Conservation (phyloP, 2,888 invertebrate species). For the Drosophila infuscata region DNA sequence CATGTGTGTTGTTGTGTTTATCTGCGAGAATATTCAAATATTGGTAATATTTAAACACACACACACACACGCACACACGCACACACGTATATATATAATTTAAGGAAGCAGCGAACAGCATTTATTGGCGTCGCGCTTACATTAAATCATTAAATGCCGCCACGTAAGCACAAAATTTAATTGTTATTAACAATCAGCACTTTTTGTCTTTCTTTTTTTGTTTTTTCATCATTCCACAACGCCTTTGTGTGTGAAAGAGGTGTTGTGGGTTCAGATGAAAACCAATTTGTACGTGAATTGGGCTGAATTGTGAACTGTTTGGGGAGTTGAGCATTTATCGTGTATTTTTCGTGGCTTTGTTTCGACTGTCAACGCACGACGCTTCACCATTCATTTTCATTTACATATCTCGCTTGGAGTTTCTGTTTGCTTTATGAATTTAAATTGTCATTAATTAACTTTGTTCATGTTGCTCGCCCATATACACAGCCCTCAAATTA, state of each 20-base stretch:
- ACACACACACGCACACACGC: slow-evolving; percentile 23
- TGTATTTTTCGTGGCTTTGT: slow-evolving; percentile 57
- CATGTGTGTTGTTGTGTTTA: slow-evolving; percentile 27
- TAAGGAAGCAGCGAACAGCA: slow-evolving; percentile 11
- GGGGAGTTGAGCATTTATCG: slow-evolving; percentile 46
- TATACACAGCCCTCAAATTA: slow-evolving; percentile 51
- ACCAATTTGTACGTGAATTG: slow-evolving; percentile 4
- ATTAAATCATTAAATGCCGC: slow-evolving; percentile 80
- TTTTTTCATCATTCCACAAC: slow-evolving; percentile 18
- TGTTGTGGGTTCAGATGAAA: slow-evolving; percentile 9
- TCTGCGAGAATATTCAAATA: slow-evolving; percentile 29
- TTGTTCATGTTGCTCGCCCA: slow-evolving; percentile 27
- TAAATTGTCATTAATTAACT: slow-evolving; percentile 83
- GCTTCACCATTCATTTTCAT: slow-evolving; percentile 75
- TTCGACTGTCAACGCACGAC: slow-evolving; percentile 44
- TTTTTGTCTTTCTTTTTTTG: slow-evolving; percentile 19
- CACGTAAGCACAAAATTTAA: slow-evolving; percentile 81
- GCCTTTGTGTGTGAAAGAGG: not conserved
- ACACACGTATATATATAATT: slow-evolving; percentile 1
- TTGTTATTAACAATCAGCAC: slow-evolving; percentile 81
- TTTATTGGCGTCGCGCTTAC: slow-evolving; percentile 46
- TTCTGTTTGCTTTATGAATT: slow-evolving; percentile 81
- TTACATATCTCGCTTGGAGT: slow-evolving; percentile 64
- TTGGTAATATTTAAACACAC: slow-evolving; percentile 45
- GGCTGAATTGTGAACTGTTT: not conserved